Evolutionary conservation across 1,140 invertebrate species (phyloP).

Genomic region (Medauroidea extradentata): DNA sequence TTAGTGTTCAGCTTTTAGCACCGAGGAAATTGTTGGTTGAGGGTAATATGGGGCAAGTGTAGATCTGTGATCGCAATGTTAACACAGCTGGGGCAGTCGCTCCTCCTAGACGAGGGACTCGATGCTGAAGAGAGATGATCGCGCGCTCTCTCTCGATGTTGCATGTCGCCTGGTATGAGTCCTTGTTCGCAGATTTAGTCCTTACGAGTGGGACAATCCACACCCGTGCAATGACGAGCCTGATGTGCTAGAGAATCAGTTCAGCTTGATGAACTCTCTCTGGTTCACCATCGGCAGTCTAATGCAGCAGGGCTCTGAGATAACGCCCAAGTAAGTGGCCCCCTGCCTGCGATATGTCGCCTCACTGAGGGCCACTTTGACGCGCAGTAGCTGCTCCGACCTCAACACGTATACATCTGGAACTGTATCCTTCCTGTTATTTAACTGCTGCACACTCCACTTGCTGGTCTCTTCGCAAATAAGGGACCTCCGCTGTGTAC

Average conservation of each 20-base stretch:
- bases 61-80: no score
- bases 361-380: no score
- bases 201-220: slow-evolving; percentile 86
- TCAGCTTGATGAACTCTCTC: slow-evolving; percentile 80
- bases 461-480: no score
- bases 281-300: slow-evolving; percentile 87
- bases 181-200: slow-evolving; percentile 64
- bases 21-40: no score
- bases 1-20: no score
- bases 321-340: slow-evolving; percentile 66
- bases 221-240: slow-evolving; percentile 74
- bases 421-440: neutral
- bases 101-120: no score
- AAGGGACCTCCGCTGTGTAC: no score
- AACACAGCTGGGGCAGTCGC: no score
- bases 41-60: no score
- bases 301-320: slow-evolving; percentile 90
- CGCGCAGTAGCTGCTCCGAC: no score
- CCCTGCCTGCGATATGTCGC: neutral
- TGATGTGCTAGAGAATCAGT: slow-evolving; percentile 79
- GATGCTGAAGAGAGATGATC: no score
- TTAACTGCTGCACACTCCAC: neutral
- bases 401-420: neutral
- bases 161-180: neutral
- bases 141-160: no score